Evolutionary conservation across 2,888 invertebrate species (phyloP).

Genomic region (Macroteleia sp.): DNA sequence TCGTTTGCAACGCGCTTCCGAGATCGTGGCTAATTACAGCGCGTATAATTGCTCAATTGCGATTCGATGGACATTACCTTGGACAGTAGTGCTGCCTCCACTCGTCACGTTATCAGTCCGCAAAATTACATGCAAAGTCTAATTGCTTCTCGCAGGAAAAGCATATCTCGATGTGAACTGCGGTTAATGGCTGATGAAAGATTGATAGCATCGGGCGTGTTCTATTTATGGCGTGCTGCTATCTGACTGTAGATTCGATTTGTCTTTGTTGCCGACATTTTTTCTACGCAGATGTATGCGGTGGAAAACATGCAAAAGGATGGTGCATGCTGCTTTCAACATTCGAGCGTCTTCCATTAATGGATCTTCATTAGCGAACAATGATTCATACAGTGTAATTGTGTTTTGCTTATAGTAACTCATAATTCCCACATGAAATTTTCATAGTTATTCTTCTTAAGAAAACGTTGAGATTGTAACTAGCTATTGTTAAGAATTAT

Average conservation of each 20-base stretch:
- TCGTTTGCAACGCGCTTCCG: slow-evolving; percentile 68
- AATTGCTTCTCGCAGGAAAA: slow-evolving; percentile 43
- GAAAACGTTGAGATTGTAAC: neutral
- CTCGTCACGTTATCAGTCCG: slow-evolving; percentile 50
- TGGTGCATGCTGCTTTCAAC: slow-evolving; percentile 9
- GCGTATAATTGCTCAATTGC: slow-evolving; percentile 57
- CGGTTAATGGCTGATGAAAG: slow-evolving; percentile 41
- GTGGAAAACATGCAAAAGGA: neutral
- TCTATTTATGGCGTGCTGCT: neutral
- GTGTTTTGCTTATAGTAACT: slow-evolving; percentile 12
- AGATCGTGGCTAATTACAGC: slow-evolving; percentile 50
- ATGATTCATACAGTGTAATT: slow-evolving; percentile 40
- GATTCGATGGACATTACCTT: slow-evolving; percentile 41
- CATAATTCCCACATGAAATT: slow-evolving; percentile 52
- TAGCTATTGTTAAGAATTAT: too few species aligned
- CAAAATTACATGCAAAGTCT: slow-evolving; percentile 46
- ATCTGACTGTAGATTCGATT: neutral
- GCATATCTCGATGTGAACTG: slow-evolving; percentile 1
- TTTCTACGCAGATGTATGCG: neutral
- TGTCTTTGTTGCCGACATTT: neutral
- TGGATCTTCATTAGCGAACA: slow-evolving; percentile 52
- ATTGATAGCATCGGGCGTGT: slow-evolving; percentile 25
- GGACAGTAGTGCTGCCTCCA: slow-evolving; percentile 8
- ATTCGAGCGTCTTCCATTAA: slow-evolving; percentile 33
- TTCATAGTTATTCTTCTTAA: slow-evolving; percentile 35